A percentile compares a stretch with the other conserved stretches of the same genome.
Conservation (phyloP, 2,797 vertebrate species). For the Leptatherina wallacei region DNA sequence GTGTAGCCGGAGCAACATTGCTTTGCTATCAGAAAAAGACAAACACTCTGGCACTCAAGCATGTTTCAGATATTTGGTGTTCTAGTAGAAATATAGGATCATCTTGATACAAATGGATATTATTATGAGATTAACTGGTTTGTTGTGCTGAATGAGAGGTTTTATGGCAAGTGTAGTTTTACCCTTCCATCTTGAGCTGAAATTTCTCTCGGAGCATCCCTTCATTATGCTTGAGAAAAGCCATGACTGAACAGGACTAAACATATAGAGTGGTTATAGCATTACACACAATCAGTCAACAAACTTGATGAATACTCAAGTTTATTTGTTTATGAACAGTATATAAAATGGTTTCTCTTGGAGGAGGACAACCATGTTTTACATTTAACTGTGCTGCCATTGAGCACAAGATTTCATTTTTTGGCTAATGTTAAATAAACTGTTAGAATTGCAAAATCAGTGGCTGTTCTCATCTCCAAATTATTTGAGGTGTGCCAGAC, state of each 20-base stretch:
- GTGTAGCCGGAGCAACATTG: slow-evolving; percentile 38
- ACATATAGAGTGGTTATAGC: neutral
- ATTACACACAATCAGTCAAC: neutral
- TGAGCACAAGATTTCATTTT: neutral
- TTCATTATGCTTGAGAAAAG: neutral
- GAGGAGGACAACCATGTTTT: neutral
- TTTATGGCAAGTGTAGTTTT: neutral
- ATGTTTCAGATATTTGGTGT: slow-evolving; percentile 17
- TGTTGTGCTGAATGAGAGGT: neutral
- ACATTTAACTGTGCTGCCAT: neutral
- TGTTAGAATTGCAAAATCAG: neutral
- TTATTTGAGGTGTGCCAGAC: slow-evolving; percentile 1
- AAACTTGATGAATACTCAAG: neutral
- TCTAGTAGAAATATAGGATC: slow-evolving; percentile 1
- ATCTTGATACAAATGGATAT: slow-evolving; percentile 12
- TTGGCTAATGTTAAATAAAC: neutral
- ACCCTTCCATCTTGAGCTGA: slow-evolving; percentile 1
- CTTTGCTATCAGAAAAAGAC: slow-evolving; percentile 43
- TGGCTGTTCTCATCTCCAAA: neutral
- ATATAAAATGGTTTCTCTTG: neutral
- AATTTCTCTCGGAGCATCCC: slow-evolving; percentile 2
- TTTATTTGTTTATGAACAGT: neutral
- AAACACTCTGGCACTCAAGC: slow-evolving; percentile 7
- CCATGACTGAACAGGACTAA: neutral
- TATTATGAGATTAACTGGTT: neutral